Base-by-base conservation (phyloP, 2,888 invertebrate genomes). In the Perizoma affinitatum region DNA sequence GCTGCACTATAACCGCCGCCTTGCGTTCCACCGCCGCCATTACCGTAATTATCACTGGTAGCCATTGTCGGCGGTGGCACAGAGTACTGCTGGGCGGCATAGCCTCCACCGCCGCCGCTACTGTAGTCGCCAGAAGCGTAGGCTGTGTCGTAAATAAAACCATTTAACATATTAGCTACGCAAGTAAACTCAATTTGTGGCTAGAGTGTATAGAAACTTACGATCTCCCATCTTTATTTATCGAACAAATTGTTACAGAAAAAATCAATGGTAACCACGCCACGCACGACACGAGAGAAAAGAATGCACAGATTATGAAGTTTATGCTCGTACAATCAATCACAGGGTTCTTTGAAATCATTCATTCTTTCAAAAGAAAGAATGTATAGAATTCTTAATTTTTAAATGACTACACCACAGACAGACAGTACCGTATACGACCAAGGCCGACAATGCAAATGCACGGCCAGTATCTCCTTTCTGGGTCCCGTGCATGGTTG, bases 61-160 rank as follows among this genome's bases (percentile, higher is more conserved):
- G 83, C 76, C 75, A 88, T 79, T 52, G 88, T 72, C 49, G 93
- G 88, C 57, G 92, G 88, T 68, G 93, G 88, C 77, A 92, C 84
- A 55, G 92, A 85, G 83, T 93, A 89, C 78, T 89, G 87, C 77
- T 89, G 87, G 68, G 87, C 82, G 40, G 88, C 83, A 75, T 90
- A 89, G 56, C 90, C 86, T 61, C 86, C 60, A 56, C 83, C 79
- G 55, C 86, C 82, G 65, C 86, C 80, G 65, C 85, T 80, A 65
- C 85, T 80, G 72, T 92, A 85, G 80, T 90, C 90, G 44, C 90
- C 86, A 61, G 88, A 83, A 38, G 79, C 80, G 74, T 86, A 87
- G 57, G 85, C 86, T 86, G 68, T 46, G 4, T 40, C 6, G 40
- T 38, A 33, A 47, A 34, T n/a, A 40, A 45, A 43, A 53, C 41